A percentile compares a stretch with the other conserved stretches of the same genome.
Conservation (phyloP, 2,888 invertebrate genomes). For the Lasioglossum zephyrum region DNA sequence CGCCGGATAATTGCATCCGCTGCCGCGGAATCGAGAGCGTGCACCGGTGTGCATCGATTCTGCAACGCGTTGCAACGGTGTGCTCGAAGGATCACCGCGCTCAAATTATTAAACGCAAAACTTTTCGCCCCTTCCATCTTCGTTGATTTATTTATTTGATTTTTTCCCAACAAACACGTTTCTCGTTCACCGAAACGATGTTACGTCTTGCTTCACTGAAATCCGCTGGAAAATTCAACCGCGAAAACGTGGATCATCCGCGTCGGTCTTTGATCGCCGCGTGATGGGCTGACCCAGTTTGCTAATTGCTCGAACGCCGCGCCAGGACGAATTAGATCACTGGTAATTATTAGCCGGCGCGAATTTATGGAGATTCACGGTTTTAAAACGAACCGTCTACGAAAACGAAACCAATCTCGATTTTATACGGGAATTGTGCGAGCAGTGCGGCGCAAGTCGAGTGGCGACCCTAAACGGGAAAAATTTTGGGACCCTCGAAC, state of each 20-base stretch:
- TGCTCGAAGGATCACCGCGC: slow-evolving; percentile 1
- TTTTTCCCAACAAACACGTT: neutral
- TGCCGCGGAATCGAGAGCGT: slow-evolving; percentile 19
- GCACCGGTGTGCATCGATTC: slow-evolving; percentile 35
- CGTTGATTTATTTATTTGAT: neutral
- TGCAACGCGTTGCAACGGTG: neutral
- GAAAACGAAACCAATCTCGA: neutral
- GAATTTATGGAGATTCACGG: neutral
- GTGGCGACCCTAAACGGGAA: no score
- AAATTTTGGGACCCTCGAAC: no score
- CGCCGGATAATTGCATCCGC: slow-evolving; percentile 50
- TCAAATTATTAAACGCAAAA: neutral
- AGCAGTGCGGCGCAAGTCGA: no score
- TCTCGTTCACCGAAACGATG: neutral
- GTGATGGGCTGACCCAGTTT: neutral
- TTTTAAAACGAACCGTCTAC: neutral
- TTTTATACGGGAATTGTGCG: neutral
- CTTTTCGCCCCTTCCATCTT: neutral
- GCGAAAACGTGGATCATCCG: neutral
- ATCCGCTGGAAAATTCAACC: neutral
- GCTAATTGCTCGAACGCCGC: neutral
- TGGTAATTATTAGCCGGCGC: neutral
- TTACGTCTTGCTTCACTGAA: neutral
- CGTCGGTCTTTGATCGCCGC: neutral
- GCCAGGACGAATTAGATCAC: neutral